Base-by-base conservation (phyloP, 2,113 vertebrate genomes). In the Platysteira castanea region DNA sequence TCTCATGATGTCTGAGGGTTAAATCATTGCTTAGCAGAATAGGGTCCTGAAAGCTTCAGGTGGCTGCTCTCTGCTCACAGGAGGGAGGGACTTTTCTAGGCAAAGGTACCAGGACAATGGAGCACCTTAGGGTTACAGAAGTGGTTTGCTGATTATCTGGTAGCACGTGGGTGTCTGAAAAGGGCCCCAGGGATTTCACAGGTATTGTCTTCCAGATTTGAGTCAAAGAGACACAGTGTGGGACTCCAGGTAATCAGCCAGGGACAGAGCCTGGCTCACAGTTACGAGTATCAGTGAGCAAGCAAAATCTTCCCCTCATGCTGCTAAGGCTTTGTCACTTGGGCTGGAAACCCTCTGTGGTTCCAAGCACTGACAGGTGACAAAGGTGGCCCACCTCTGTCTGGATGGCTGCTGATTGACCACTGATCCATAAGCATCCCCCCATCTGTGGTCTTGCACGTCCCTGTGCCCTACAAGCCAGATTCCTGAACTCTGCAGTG, bases 281-380 rank as follows among this genome's bases (percentile, higher is more conserved):
- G 63, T 9, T 65, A 6, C 0, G 0, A 6, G 37, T 49, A 13
- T 41, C 57, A 42, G n/a, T 23, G 13, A n/a, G 71, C 41, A 49
- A 52, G 47, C 56, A 93, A 76, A 63, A 82, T 11, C 33, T 68
- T 42, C 64, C 23, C 64, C 21, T 89, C 21, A 2, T 11, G n/a
- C 64, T 74, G 41, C 57, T 68, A 52, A 19, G 9, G 13, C 37
- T 68, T 39, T 46, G 26, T 23, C 65, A 6, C 91, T 56, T 42
- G 79, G 47, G 53, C 49, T 90, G 87, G 52, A 59, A 67, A 23
- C 33, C 18, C 19, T 42, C 18, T 9, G 46, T 49, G 37, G 19
- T 67, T 37, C 75, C 50, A 35, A 30, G 64, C 64, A 33, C 12
- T 46, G 78, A 9, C 20, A 47, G 61, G 44, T 79, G 89, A 76